Conservation (phyloP, 2,888 invertebrate genomes). For the Carabus problematicus region DNA sequence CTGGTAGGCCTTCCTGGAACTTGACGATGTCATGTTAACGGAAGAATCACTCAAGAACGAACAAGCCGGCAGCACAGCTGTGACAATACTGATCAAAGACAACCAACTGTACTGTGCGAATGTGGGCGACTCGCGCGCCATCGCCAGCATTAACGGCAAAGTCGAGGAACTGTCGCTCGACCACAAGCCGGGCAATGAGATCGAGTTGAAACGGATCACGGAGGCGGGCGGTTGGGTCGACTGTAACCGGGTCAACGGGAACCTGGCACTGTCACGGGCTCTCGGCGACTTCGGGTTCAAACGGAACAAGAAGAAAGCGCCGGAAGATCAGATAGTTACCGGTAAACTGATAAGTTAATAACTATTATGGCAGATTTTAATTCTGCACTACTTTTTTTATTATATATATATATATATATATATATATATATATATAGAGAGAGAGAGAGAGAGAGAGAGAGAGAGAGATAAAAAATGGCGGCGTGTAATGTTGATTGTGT, state of each 20-base stretch:
- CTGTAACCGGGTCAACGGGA: conserved; percentile 97
- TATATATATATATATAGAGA: too few relatives aligned
- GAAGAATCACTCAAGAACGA: conserved; percentile 90
- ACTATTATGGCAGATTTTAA: too few relatives aligned
- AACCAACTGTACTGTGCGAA: conserved; percentile 92
- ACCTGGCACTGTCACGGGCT: conserved; percentile 93
- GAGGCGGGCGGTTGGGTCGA: conserved; percentile 98
- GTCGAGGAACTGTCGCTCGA: conserved; percentile 84
- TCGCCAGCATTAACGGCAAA: conserved; percentile 85
- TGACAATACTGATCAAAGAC: conserved; percentile 84
- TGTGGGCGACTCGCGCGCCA: conserved; percentile 95
- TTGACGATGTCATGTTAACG: conserved; percentile 91
- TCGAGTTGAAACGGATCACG: conserved; percentile 85
- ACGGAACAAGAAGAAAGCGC: conserved; percentile 80
- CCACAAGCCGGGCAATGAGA: conserved; percentile 93
- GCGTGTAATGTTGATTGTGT: too few relatives aligned
- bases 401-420: too few relatives aligned
- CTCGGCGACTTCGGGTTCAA: conserved; percentile 98
- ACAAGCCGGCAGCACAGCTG: conserved; percentile 94
- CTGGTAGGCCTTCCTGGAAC: conserved; percentile 85
- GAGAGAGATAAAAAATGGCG: too few relatives aligned
- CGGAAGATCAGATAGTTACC: conserved; percentile 97
- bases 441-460: too few relatives aligned
- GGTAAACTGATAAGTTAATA: conserved; percentile 66
- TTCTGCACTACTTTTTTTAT: too few relatives aligned